Base-by-base conservation (phyloP, 1,140 invertebrate species). In the Grapholita molesta region DNA sequence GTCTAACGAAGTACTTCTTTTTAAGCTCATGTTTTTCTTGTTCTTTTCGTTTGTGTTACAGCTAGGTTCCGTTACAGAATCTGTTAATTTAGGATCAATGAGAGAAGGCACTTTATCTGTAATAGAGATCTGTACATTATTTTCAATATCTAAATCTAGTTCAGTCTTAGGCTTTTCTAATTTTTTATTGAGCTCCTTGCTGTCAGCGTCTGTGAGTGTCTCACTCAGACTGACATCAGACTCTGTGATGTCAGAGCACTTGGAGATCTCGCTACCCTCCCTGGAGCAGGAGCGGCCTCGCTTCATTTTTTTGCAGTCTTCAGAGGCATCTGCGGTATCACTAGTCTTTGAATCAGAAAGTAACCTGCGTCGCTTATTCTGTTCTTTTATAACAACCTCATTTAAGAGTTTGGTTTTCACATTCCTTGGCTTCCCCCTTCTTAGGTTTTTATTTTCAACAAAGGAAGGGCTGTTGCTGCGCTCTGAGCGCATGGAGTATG, bases 371-470 rank as follows among this genome's bases (percentile, higher is more conserved):
- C 88, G 79, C 74, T 93, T 93, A 70, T 91, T 92, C 67, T 87
- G 86, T 74, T 91, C 90, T 67, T 90, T 89, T 72, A 92, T 88
- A 0, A 93, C 88, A 74, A 89, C 85, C 74, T 93, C 91, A 81
- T 85, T 90, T 52, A 94, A 84, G 18, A 94, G 76, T 70, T 93
- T 93, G 55, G 86, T 92, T 66, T 93, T 91, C 5, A 93, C 81
- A 69, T 94, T 93, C 21, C 93, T 84, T 72, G 94, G 92, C 78
- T 95, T 95, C 0, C 94, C 94, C 79, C 95, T 95, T 64, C 95
- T 88, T 48, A 95, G 86, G 57, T 94, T 93, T 68, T 94, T 93
- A 9, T 76, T 80, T 74, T 88, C 85, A 74, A 84, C 80, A 32
- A 88, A 70, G 68, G 88, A 89, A 32, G 90, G 90, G 70, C 92